Base-by-base conservation (phyloP, 2,113 vertebrate genomes). In the Mobula birostris region DNA sequence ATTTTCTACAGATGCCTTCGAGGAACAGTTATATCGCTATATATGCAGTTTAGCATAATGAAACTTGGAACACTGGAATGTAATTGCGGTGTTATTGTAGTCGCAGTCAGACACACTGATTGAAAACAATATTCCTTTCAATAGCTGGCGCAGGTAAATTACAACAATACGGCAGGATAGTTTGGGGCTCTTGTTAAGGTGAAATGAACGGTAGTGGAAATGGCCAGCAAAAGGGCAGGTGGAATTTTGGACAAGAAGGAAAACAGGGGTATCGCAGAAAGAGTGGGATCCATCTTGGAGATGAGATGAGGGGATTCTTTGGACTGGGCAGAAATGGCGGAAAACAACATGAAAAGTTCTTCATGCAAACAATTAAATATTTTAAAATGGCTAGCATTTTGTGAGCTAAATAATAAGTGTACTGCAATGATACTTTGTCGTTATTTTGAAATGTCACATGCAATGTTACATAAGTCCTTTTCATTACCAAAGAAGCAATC, bases 1-100 rank as follows among this genome's bases (percentile, higher is more conserved):
- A 78, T 99, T 99, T 96, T 99, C 99, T 82, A 96, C 97, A 5
- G 96, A 98, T 95, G 98, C 98, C 63, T 99, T 99, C 95, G 97
- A 97, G 0, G 96, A 98, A 94, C 98, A 98, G 95, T 96, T 99
- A 94, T 97, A 98, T 74, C 96, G 96, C 0, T 98, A 98, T 94
- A 95, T 99, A 95, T 94, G 96, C 95, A 97, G 96, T 94, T 96
- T 99, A 95, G 97, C 95, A 94, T 95, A 96, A 94, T 98, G 96
- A 97, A 80, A 63, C 56, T 36, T 15, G 63, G n/a, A 5, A 87
- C 48, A 72, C 32, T 48, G 40, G 8, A 74, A 76, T 74, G 70
- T 36, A 92, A 17, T 61, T 9, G 70, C 9, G 27, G 27, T 74
- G 24, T 93, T 74, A 48, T 48, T 15, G 11, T 9, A 74, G 11